Base-by-base conservation (phyloP, 2,888 invertebrate genomes). In the Hydroisotoma schaefferi region DNA sequence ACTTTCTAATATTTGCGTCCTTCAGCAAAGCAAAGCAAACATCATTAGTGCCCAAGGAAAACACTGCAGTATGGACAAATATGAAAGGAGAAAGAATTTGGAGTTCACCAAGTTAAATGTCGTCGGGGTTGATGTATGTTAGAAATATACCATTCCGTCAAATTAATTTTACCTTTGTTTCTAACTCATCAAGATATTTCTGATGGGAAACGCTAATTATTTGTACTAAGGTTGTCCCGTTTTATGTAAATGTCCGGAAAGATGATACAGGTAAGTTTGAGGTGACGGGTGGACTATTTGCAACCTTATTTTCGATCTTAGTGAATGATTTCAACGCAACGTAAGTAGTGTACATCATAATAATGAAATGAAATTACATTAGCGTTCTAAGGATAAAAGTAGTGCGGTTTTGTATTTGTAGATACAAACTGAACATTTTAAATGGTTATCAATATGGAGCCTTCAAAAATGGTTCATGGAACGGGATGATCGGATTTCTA, bases 391-490 rank as follows among this genome's bases (percentile, higher is more conserved):
- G 15, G 12, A 23, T 47, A 12, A 47, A 47, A 43, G 10, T 40
- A 33, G 10, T 46, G 20, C n/a, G n/a, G n/a, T n/a, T n/a, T n/a
- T n/a, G n/a, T n/a, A n/a, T 40, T 10, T 22, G 26, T 8, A 61
- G 57, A 22, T 58, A 52, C 25, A n/a, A 33, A 10, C 22, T 56
- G 15, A 20, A 20, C 2, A 47, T 63, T 28, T 51, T 63, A 5
- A 49, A 57, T 20, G 63, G 63, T 5, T 63, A 63, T 29, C 28
- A 57, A 29, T 63, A 54, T 40, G 63, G 63, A 15, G 48, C 54
- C 1, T 63, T 65, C 28, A 1, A 46, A 37, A 68, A 61, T 46
- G 58, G 57, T 28, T 55, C 27, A 10, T 68, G 68, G 68, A 57
- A 55, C 12, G 68, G 68, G n/a, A 58, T 65, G 20, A 49, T 63